phyloP scores from a whole-genome alignment of 1,140 invertebrate genomes.

The Anoplophora glabripennis region DNA sequence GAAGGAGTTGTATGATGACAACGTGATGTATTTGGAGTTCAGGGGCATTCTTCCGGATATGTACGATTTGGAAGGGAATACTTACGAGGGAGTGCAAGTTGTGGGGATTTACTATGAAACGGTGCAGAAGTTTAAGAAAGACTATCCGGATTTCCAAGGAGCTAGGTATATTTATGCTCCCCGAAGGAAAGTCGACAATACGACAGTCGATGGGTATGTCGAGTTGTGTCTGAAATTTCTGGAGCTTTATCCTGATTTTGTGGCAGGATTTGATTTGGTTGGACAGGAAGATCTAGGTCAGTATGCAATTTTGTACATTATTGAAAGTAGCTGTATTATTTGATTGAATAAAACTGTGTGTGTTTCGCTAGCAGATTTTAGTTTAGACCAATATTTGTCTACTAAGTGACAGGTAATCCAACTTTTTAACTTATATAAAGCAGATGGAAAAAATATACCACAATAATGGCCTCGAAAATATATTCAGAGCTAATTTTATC shows the following conservation, averaged over 20 bases:
- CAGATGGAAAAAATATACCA: too few relatives aligned
- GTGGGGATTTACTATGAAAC: constrained; percentile 52
- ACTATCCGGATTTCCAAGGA: constrained; percentile 63
- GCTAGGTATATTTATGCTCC: constrained; percentile 64
- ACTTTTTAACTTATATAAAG: too few relatives aligned
- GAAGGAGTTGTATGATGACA: constrained; percentile 70
- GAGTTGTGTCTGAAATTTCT: constrained; percentile 46
- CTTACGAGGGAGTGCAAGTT: constrained; percentile 47
- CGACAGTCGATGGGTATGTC: constrained; percentile 47
- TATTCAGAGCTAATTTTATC: too few relatives aligned
- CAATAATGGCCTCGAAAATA: too few relatives aligned
- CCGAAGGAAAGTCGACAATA: constrained; percentile 39
- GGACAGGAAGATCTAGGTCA: constrained; percentile 69
- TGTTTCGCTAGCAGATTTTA: too few relatives aligned
- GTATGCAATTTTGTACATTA: neutral
- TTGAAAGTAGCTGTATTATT: too few relatives aligned
- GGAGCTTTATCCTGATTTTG: constrained; percentile 55
- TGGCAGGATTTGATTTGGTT: constrained; percentile 74
- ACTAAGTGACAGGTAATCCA: too few relatives aligned
- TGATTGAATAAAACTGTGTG: too few relatives aligned
- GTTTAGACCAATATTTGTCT: too few relatives aligned
- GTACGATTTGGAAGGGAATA: constrained; percentile 55
- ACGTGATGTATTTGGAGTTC: constrained; percentile 77
- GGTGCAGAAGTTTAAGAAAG: constrained; percentile 50
- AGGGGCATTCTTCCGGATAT: constrained; percentile 52